Evolutionary conservation across 2,797 vertebrate genomes (phyloP).

Genomic region (Carcharodon carcharias): DNA sequence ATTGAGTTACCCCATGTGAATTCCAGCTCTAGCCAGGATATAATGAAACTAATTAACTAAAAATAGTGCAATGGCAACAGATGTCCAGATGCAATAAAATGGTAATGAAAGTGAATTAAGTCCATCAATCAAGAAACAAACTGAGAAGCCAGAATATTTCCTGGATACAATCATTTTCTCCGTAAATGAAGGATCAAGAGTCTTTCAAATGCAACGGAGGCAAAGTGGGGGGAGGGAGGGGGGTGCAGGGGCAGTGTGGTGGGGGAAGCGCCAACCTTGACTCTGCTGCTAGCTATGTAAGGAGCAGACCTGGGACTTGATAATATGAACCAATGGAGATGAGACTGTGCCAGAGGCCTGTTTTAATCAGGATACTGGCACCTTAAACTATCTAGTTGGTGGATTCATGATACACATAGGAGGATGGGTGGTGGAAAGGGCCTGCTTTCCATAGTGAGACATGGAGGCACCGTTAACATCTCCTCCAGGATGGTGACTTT

Average conservation of each 20-base stretch:
- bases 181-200: not conserved
- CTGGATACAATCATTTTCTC: not conserved
- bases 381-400: not conserved
- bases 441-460: not conserved
- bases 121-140: not conserved
- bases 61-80: slow-evolving; percentile 8
- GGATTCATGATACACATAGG: not conserved
- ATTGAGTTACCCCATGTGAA: not conserved
- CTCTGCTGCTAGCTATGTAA: too few species aligned
- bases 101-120: not conserved
- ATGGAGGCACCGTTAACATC: not conserved
- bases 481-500: too few species aligned
- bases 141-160: not conserved
- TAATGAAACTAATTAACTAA: slow-evolving; percentile 26
- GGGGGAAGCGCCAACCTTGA: not conserved
- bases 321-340: too few species aligned
- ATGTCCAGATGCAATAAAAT: slow-evolving; percentile 4
- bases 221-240: not conserved
- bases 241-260: too few species aligned
- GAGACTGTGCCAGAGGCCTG: not conserved
- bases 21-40: slow-evolving; percentile 1
- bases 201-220: not conserved
- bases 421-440: not conserved
- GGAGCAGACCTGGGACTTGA: not conserved
- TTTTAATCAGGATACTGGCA: not conserved